Evolutionary conservation across 2,888 invertebrate genomes (phyloP), one percentile per base, ranked within the genome.

Genomic region (Mythimna impura): DNA sequence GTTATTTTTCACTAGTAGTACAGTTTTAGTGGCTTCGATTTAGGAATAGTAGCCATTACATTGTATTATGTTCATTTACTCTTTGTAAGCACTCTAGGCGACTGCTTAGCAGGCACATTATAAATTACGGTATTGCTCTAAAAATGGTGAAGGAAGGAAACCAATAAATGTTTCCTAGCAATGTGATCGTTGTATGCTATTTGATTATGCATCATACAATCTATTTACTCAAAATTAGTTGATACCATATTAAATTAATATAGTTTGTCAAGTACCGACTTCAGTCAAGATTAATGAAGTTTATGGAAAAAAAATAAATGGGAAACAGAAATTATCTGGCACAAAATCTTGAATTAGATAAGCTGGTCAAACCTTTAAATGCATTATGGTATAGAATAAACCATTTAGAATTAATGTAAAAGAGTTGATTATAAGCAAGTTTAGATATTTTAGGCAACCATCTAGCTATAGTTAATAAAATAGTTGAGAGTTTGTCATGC

Each of bases 341-440:
- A 9, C 30, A 20, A 76, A 75, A 47, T 43, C 47, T 62, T 40
- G 30, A 50, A 36, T 30, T 61, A 60, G 1, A 47, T 73, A 50
- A 14, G 22, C 9, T 47, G 3, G 10, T 22, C 47, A 65, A 54
- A 25, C 2, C 1, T 43, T 12, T 43, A 12, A 6, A 40, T 10
- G 43, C 17, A 52, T 0, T 60, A 20, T 52, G 6, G 22, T 10
- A 6, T 61, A 57, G 7, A 57, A n/a, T 9, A n/a, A 47, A 17
- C n/a, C 12, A 14, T 5, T 60, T 65, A 20, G 54, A 10, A 9
- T 60, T 25, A n/a, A 47, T 43, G 43, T 0, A 40, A 14, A 17
- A 62, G 10, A 10, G 17, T 14, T 40, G n/a, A 40, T 17, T 10
- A 9, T 40, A 20, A 3, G 9, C 2, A 10, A 17, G 10, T 8